These are phyloP conservation scores for Bembecia ichneumoniformis DNA, from an alignment of 2,888 invertebrate genomes.

Conservation along the genomic window DNA sequence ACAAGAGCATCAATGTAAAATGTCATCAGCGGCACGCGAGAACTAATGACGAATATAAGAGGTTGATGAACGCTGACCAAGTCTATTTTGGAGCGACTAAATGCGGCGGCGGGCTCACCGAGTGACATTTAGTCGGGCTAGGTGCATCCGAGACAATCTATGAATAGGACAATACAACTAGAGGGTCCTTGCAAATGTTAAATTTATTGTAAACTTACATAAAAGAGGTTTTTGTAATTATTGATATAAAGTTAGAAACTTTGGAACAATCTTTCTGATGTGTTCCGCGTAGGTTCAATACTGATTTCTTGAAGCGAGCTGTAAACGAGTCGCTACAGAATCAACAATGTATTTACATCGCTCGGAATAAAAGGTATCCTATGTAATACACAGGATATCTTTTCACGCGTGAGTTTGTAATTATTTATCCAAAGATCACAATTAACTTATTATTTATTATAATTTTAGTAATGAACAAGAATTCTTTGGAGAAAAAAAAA, in stretches of 20 bases:
- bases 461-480: neutral
- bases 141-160: slow-evolving; percentile 50
- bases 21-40: slow-evolving; percentile 32
- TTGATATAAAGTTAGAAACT: too few species aligned
- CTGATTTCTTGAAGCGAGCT: too few species aligned
- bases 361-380: too few species aligned
- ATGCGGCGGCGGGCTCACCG: slow-evolving; percentile 58
- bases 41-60: slow-evolving; percentile 59
- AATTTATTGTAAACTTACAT: too few species aligned
- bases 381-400: too few species aligned
- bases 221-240: too few species aligned
- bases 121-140: slow-evolving; percentile 67
- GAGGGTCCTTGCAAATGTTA: neutral
- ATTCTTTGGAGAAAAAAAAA: neutral
- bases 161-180: slow-evolving; percentile 2
- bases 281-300: too few species aligned
- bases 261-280: too few species aligned
- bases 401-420: too few species aligned
- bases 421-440: too few species aligned
- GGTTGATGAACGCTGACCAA: slow-evolving; percentile 63
- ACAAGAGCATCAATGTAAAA: slow-evolving; percentile 44
- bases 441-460: neutral
- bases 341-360: too few species aligned
- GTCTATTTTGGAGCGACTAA: slow-evolving; percentile 69
- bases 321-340: too few species aligned